Conservation (phyloP, 2,113 vertebrate genomes). For the Lanius ludovicianus region DNA sequence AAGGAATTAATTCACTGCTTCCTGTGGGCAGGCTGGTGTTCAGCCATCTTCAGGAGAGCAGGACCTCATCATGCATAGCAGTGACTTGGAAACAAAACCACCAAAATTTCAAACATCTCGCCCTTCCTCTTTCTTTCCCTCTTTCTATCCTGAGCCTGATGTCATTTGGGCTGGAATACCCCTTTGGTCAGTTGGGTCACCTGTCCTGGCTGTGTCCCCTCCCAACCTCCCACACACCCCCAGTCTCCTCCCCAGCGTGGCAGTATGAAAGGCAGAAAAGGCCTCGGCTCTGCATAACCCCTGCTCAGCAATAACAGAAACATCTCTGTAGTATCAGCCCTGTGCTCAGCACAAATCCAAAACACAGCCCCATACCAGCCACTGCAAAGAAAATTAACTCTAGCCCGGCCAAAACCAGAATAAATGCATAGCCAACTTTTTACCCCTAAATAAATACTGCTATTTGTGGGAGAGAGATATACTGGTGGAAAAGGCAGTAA, state of each 20-base stretch:
- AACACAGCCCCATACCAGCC: not conserved
- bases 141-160: not conserved
- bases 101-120: not conserved
- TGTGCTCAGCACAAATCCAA: not conserved
- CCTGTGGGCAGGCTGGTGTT: not conserved
- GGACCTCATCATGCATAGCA: no score
- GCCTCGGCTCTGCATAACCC: not conserved
- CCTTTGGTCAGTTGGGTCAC: not conserved
- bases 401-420: not conserved
- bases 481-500: not conserved
- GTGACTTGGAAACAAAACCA: not conserved
- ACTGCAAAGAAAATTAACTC: not conserved
- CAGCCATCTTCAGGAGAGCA: not conserved
- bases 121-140: not conserved
- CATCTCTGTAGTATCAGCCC: not conserved
- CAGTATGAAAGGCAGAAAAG: not conserved
- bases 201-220: not conserved
- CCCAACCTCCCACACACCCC: accelerated
- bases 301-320: not conserved
- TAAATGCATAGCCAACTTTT: not conserved
- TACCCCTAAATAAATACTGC: not conserved
- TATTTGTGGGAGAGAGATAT: not conserved
- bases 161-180: not conserved
- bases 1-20: not conserved
- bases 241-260: accelerated